Base-by-base conservation (phyloP, 2,113 vertebrate genomes). In the Cebus imitator region DNA sequence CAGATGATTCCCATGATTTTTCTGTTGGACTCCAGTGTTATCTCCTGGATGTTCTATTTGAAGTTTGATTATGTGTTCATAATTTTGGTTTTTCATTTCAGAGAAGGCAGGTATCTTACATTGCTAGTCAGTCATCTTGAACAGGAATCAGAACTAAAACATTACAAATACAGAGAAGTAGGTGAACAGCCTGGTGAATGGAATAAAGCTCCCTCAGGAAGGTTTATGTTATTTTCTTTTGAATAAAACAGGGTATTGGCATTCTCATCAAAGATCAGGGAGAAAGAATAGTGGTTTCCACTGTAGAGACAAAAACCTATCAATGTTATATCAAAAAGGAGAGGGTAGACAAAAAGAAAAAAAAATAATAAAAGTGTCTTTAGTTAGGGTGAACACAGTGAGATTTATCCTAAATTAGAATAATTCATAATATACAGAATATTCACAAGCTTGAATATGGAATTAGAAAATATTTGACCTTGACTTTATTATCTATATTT, bases 401-500 rank as follows among this genome's bases (percentile, higher is more conserved):
- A 92, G 8, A 87, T 79, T 6, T 66, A 75, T 52, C 7, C 35
- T 79, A 79, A n/a, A 45, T 23, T 79, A 16, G 61, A 80, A 88
- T 92, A 8, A 83, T 83, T 86, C 45, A 37, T 87, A 90, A 76
- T 48, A 8, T 78, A 20, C 3, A 57, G 35, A 20, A 92, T n/a
- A 61, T 68, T 96, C 48, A 75, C 43, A 91, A 85, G 18, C 48
- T 45, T 95, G 6, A 81, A 68, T 76, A 23, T 92, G 8, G 16
- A 55, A 52, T 85, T 35, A 40, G 50, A 86, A 90, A 88, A 25
- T 7, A 83, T 48, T 7, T 25, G 48, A 73, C 1, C 1, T 52
- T 92, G 64, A 88, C 70, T 80, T 93, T 76, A 92, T 61, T 92
- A 79, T n/a, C 32, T 55, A 5, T 17, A 45, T 57, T 92, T 92